Conservation (phyloP, 1,140 invertebrate genomes). For the Meloidogyne chitwoodi region DNA sequence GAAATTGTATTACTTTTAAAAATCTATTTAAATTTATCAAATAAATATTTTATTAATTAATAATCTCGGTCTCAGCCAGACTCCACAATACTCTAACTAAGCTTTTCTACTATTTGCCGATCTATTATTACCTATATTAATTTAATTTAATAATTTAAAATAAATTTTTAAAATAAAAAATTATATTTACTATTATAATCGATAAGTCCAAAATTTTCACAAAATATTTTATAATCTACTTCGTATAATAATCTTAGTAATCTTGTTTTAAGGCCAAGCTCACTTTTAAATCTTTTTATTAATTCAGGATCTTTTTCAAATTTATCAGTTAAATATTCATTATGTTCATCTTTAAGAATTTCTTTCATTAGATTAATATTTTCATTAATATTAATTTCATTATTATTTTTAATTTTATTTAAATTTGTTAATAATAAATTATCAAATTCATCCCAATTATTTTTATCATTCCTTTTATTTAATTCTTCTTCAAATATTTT, state of each 20-base stretch:
- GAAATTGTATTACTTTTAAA: too few species aligned
- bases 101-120: too few species aligned
- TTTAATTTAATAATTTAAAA: too few species aligned
- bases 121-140: too few species aligned
- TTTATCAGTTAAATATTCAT: not conserved
- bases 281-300: not conserved
- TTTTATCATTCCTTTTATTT: too few species aligned
- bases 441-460: not conserved
- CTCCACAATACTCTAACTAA: too few species aligned
- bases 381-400: not conserved
- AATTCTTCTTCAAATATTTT: not conserved
- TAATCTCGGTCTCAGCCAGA: too few species aligned
- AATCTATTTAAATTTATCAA: too few species aligned
- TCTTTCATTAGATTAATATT: not conserved
- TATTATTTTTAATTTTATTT: too few species aligned
- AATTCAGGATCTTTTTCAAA: not conserved
- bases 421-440: not conserved
- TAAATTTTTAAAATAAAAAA: too few species aligned
- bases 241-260: not conserved
- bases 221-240: not conserved
- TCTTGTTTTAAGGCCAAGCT: not conserved
- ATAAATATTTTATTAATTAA: too few species aligned
- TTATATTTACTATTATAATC: not conserved
- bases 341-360: not conserved
- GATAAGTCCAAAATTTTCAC: not conserved